Conservation (phyloP, 2,888 invertebrate species). For the Pelosia muscerda region DNA sequence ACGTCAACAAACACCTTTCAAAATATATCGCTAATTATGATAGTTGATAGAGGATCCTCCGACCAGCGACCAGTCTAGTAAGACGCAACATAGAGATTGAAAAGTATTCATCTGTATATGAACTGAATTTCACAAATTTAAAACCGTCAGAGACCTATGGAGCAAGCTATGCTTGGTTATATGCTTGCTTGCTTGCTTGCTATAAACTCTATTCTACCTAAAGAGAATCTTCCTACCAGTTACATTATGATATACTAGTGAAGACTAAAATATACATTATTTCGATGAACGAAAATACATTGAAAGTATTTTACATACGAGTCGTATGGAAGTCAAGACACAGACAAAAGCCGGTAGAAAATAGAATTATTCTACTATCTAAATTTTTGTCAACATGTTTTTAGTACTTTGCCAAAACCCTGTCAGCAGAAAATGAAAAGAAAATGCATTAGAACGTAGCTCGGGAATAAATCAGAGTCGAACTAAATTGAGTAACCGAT, state of each 20-base stretch:
- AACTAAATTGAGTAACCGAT: conserved; percentile 29
- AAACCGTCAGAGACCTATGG: too few species aligned
- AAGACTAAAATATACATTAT: background rate
- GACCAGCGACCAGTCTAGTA: background rate
- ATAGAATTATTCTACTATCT: too few species aligned
- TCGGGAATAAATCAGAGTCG: conserved; percentile 34
- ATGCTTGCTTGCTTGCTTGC: too few species aligned
- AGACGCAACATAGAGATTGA: background rate
- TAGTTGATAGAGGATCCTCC: background rate
- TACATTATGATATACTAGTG: background rate
- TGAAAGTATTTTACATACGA: background rate
- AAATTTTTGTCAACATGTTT: background rate
- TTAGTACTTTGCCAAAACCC: background rate
- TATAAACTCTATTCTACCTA: too few species aligned
- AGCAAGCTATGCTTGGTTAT: too few species aligned
- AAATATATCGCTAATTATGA: background rate
- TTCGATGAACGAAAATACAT: background rate
- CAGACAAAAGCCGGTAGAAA: conserved; percentile 1
- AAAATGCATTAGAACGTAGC: conserved; percentile 15
- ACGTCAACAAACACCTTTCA: background rate
- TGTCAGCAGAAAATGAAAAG: conserved; percentile 6
- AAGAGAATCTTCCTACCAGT: too few species aligned
- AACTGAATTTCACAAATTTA: too few species aligned
- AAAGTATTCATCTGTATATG: too few species aligned
- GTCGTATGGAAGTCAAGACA: background rate